phyloP scores from a whole-genome alignment of 2,888 invertebrate genomes.

The Melieria omissa region DNA sequence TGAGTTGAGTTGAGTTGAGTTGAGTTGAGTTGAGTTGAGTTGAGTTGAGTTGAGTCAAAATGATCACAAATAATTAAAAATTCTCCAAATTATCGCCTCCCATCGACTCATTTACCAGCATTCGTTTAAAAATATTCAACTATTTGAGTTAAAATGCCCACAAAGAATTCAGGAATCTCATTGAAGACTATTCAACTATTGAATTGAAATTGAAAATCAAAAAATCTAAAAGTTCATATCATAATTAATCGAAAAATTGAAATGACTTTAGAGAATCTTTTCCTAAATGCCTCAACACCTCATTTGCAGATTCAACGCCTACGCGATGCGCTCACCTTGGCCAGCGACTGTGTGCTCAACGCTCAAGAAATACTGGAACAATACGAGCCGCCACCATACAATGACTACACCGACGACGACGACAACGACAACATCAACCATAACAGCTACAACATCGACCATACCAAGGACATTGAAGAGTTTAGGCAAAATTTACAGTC shows the following conservation, averaged over 20 bases:
- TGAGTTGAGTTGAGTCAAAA: too few species aligned
- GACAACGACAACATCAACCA: neutral
- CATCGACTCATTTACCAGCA: too few species aligned
- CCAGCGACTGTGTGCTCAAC: constrained; percentile 54
- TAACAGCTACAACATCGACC: constrained; percentile 18
- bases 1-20: too few species aligned
- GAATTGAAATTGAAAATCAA: too few species aligned
- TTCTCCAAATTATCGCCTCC: too few species aligned
- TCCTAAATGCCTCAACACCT: constrained; percentile 9
- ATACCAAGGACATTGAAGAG: constrained; percentile 37
- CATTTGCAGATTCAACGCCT: constrained; percentile 47
- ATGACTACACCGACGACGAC: constrained; percentile 25
- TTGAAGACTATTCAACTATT: too few species aligned
- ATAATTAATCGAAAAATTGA: neutral
- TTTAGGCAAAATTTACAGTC: constrained; percentile 54
- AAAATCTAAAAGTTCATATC: neutral
- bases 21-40: too few species aligned
- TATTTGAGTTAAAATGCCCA: too few species aligned
- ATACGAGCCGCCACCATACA: constrained; percentile 14
- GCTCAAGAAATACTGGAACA: constrained; percentile 49
- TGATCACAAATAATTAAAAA: too few species aligned
- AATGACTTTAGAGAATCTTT: neutral
- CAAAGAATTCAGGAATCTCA: too few species aligned
- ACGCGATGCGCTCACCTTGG: constrained; percentile 53
- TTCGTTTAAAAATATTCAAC: too few species aligned